Base-by-base conservation (phyloP, 2,888 invertebrate species). In the Drosophila acutilabella region DNA sequence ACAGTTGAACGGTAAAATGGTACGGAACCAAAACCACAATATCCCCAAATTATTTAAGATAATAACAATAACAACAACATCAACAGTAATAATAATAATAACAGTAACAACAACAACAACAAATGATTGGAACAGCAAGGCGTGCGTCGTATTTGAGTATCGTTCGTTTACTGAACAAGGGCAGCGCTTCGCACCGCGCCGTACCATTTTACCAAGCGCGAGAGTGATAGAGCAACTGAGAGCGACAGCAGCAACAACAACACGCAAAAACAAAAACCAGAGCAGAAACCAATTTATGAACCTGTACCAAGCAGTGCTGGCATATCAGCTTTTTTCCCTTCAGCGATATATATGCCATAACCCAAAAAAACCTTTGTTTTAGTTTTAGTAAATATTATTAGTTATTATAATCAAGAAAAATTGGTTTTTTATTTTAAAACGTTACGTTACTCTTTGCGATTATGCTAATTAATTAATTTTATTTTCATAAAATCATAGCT, bases 241-340 rank as follows among this genome's bases (percentile, higher is more conserved):
- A 51, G 38, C 16, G 42, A 26, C 14, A n/a, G 14, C 6, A 20
- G 36, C n/a, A 20, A 23, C 26, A 54, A 30, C 2, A 10, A 40
- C 6, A 53, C 18, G 4, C 10, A 1, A 38, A 54, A 52, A 47
- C n/a, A 13, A 65, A 74, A 80, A 75, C 77, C 78, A 80, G 78
- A 60, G 71, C 66, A 80, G 79, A 78, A 80, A 78, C 81, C 81
- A 78, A 74, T 71, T 78, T 74, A 57, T 74, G 79, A 79, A 81
- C 79, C 79, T 68, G 70, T 81, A 69, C 77, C 77, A 72, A 51
- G 52, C 64, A 36, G 36, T 36, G 36, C 36, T 13, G 13, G 11
- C 36, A 36, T 13, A 36, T 36, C 13, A 36, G 36, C 36, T 13
- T 13, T 13, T 36, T 36, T 36, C 3, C 5, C 3, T 10, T 36